Evolutionary conservation across 1,140 invertebrate genomes (phyloP).

Genomic region (Mamestra configurata): DNA sequence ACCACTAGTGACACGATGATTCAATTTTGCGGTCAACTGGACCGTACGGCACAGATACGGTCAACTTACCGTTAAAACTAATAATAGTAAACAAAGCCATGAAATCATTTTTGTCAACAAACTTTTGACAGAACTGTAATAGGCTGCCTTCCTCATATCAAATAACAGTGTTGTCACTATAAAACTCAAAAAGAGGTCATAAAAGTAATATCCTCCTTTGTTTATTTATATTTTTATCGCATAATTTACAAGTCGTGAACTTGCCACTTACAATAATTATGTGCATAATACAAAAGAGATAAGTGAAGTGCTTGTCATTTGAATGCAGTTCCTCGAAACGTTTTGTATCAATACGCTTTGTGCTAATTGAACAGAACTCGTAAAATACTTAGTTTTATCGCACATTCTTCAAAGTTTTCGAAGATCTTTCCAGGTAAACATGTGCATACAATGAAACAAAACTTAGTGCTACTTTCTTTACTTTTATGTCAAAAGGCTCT

Average conservation of each 20-base stretch:
- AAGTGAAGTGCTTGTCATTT: not conserved
- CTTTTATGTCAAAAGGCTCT: not conserved
- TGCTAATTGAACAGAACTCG: not conserved
- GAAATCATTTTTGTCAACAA: conserved; percentile 39
- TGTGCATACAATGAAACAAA: conserved; percentile 21
- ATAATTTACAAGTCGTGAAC: conserved; percentile 36
- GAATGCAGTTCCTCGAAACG: conserved; percentile 3
- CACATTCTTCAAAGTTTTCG: not conserved
- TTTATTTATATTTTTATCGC: conserved; percentile 38
- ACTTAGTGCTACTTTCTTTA: conserved; percentile 12
- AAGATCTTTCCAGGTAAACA: conserved; percentile 21
- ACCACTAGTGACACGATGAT: conserved; percentile 48
- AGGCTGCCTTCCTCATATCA: not conserved
- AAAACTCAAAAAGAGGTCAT: conserved; percentile 2
- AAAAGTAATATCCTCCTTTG: conserved; percentile 6
- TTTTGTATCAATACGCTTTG: not conserved
- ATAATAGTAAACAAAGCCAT: conserved; percentile 35
- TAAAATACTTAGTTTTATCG: not conserved
- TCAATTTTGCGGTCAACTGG: conserved; percentile 53
- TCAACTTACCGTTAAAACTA: conserved; percentile 30
- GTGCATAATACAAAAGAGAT: conserved; percentile 9
- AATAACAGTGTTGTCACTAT: not conserved
- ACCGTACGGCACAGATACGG: conserved; percentile 6
- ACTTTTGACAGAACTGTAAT: not conserved
- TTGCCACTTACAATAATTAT: conserved; percentile 25